Percentiles rank a stretch among this genome's conserved stretches.
phyloP scores from a whole-genome alignment of 1,140 invertebrate species.

The Zaprionus gabonicus region DNA sequence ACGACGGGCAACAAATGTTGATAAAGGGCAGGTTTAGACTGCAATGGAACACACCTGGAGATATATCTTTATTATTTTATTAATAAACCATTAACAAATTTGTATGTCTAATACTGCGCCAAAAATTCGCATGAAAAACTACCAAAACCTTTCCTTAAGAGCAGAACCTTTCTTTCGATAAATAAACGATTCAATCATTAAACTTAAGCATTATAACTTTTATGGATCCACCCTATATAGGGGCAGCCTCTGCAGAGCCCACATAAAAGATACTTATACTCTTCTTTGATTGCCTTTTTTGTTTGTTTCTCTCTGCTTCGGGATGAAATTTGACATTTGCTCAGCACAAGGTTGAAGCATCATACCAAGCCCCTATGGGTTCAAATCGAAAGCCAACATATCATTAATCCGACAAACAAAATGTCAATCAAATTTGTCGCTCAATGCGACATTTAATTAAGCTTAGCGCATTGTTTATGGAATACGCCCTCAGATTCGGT shows the following conservation, averaged over 20 bases:
- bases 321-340: constrained; percentile 4
- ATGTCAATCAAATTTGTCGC: constrained; percentile 22
- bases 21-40: background rate
- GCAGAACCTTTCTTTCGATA: no score
- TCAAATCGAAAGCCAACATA: constrained; percentile 1
- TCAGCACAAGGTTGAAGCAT: constrained; percentile 9
- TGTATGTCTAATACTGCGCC: no score
- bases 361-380: constrained; percentile 17
- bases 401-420: constrained; percentile 7
- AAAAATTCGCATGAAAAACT: no score
- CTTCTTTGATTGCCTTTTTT: background rate
- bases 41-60: no score
- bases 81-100: no score
- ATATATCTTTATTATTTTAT: no score
- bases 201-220: background rate
- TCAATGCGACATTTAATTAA: constrained; percentile 21
- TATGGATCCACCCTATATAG: background rate
- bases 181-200: background rate
- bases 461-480: constrained; percentile 25
- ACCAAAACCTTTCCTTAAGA: background rate
- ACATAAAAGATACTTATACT: background rate
- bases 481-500: constrained; percentile 9
- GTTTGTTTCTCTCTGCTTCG: background rate
- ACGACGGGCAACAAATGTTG: background rate
- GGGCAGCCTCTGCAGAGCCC: background rate